A percentile compares a stretch with the other conserved stretches of the same genome.
Evolutionary conservation across 2,888 invertebrate genomes (phyloP).

Genomic region (Pediacus dermestoides): DNA sequence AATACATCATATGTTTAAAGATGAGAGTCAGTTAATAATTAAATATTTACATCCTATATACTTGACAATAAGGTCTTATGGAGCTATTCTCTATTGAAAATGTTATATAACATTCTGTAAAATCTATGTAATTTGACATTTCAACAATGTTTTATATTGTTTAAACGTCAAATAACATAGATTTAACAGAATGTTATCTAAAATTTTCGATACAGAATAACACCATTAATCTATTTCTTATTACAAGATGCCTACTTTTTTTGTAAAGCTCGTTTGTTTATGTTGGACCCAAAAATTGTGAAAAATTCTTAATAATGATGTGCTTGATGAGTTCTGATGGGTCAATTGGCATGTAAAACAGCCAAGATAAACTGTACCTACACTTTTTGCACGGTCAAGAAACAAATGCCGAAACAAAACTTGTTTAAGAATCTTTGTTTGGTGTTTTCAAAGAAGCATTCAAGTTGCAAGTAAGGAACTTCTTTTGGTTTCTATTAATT

Average conservation of each 20-base stretch:
- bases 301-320: conserved; percentile 1
- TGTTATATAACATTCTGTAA: too few relatives aligned
- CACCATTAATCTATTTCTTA: background rate
- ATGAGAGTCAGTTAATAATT: too few relatives aligned
- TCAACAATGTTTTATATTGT: too few relatives aligned
- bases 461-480: background rate
- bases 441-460: background rate
- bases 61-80: too few relatives aligned
- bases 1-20: too few relatives aligned
- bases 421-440: background rate
- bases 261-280: background rate
- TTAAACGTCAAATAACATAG: too few relatives aligned
- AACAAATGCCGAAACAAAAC: background rate
- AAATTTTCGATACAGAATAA: too few relatives aligned
- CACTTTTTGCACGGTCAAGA: background rate
- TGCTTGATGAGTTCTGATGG: background rate
- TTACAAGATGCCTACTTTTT: background rate
- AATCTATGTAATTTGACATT: too few relatives aligned
- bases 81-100: too few relatives aligned
- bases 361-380: background rate
- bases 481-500: background rate
- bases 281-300: background rate
- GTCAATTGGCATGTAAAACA: background rate
- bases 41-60: too few relatives aligned
- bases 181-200: too few relatives aligned